Evolutionary conservation across 2,113 vertebrate genomes (phyloP), one percentile per base, ranked within the genome.

Genomic region (Paramormyrops kingsleyae): DNA sequence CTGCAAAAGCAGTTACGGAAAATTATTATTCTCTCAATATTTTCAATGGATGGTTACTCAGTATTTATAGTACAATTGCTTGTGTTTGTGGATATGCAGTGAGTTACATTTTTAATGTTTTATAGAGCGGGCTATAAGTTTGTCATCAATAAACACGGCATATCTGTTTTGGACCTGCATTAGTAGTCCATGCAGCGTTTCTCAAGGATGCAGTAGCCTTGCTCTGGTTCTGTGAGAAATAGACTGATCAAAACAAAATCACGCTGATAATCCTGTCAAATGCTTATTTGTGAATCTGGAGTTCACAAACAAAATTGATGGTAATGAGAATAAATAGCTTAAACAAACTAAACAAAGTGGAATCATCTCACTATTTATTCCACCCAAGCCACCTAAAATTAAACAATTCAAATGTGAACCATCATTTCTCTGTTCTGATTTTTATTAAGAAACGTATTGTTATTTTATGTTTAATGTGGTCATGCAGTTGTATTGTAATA

Each of bases 301-400:
- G 91, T 94, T 93, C 89, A 90, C 90, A 90, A 92, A 90, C 90
- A 90, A 87, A 88, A 93, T 83, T 91, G 91, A 94, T 89, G 92
- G 90, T 91, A 87, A 91, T 91, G 91, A 90, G 89, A 94, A 91
- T 87, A 89, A 94, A 93, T 92, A 88, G 92, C 91, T 93, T 92
- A 88, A 42, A 49, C 92, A 93, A 93, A 94, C 90, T 91, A 27
- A 94, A 93, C 92, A 93, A 94, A 92, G 92, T 93, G 91, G 88
- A 94, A 94, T 93, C 93, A 90, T 27, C 87, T 92, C n/a, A 88
- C 24, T 92, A 92, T 94, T 95, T 92, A 93, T 92, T 90, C 92
- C 89, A 89, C 66, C 47, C 84, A 92, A 94, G 92, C 92, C 90
- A 87, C 87, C 84, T 92, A 84, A 93, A 91, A 93, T 94, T 90